Evolutionary conservation across 2,113 vertebrate species (phyloP).

Genomic region (Erythrocercus mccallii): DNA sequence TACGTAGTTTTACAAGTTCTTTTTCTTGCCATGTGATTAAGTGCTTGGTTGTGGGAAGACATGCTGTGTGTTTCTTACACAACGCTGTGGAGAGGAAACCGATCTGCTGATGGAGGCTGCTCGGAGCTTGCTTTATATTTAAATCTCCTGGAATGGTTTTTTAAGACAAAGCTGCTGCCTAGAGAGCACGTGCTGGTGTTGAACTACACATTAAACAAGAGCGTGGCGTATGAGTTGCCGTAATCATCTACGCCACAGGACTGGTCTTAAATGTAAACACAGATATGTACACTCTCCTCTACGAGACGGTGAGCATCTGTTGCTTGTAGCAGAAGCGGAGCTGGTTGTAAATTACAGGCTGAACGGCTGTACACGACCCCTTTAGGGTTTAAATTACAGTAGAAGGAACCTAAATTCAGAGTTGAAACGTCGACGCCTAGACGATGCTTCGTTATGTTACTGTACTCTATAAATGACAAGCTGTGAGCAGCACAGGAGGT

Average conservation of each 20-base stretch:
- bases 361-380: not conserved
- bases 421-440: too few relatives aligned
- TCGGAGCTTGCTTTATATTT: not conserved
- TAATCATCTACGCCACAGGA: not conserved
- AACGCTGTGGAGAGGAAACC: not conserved
- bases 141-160: not conserved
- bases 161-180: not conserved
- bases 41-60: not conserved
- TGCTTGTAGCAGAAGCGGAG: not conserved
- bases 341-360: not conserved
- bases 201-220: rapidly evolving
- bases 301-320: not conserved
- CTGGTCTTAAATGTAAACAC: not conserved
- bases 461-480: rapidly evolving
- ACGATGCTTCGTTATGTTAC: rapidly evolving
- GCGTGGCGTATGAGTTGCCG: rapidly evolving
- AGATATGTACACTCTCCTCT: not conserved
- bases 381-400: not conserved
- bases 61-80: rapidly evolving
- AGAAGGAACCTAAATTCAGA: not conserved
- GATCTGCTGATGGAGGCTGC: not conserved
- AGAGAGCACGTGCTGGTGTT: not conserved
- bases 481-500: rapidly evolving
- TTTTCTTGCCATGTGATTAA: not conserved
- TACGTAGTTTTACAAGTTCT: rapidly evolving